Base-by-base conservation (phyloP, 2,888 invertebrate species). In the Drosophila mimetica region DNA sequence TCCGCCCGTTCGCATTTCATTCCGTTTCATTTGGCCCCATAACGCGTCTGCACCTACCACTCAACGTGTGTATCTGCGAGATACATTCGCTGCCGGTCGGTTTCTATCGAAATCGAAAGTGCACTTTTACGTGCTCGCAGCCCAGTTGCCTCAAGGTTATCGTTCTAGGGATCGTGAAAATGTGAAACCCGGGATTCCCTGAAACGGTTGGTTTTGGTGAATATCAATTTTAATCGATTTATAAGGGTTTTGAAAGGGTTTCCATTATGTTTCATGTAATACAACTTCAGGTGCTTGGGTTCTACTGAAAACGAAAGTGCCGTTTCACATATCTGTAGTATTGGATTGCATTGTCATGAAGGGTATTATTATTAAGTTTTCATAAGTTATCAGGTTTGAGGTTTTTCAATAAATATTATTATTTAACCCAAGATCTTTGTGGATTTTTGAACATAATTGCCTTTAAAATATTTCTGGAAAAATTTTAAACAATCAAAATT, bases 91-190 rank as follows among this genome's bases (percentile, higher is more conserved):
- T 58, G 37, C 22, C 41, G 46, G 28, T 39, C 6, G 28, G 41
- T 47, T 20, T 60, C 41, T 54, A 47, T 28, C 25, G 73, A 78
- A 81, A 85, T 63, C 72, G 86, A 81, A 81, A 85, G 83, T 85
- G 79, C 76, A 71, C 32, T 65, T 65, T 58, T 9, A 47, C 69
- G 46, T 37, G 11, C 25, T 28, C 32, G 6, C 30, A 47, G 34
- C 34, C 22, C 25, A 14, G 13, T 14, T 14, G 1, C 8, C 14
- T 7, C 30, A 46, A 30, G 46, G 30, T 46, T 46, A 13, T 13
- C 13, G 2, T 46, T 30, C 11, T 46, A 7, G 28, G 6, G 14
- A 28, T 7, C 11, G n/a, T 11, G 16, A 22, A 22, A n/a, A 22
- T 22, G 18, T 39, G 16, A 42, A 13, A 20, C 13, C 5, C 1